Evolutionary conservation across 92 coral and sea anemone genomes (phyloP), one percentile per base, ranked within the genome.

Genomic region (Anthopleura xanthogrammica): DNA sequence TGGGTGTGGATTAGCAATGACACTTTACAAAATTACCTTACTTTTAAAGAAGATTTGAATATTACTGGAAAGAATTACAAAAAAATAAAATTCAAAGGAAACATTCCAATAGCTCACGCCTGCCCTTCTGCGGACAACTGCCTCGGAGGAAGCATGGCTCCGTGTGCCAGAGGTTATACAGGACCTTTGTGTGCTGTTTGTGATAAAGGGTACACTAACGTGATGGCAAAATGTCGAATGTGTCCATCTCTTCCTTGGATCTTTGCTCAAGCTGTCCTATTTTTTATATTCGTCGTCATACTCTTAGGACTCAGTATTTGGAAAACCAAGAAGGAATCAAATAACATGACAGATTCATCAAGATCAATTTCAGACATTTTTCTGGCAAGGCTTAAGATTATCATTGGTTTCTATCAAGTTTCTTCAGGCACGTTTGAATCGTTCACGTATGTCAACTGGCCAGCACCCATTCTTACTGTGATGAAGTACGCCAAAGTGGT

Each of bases 361-460:
- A 83, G 94, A 0, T 79, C 89, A 17, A 77, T 80, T n/a, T 48
- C 89, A 16, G 94, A 91, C 64, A 76, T 88, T 13, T 42, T 88
- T 60, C 56, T 88, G 39, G 91, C 94, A n/a, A 81, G 91, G 24
- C 77, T 91, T 46, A 91, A 91, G 50, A 91, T 88, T 39, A 75
- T 91, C 68, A 79, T 86, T 22, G 83, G 84, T 24, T 86, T 86
- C 79, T 86, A 80, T 60, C 89, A 86, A 43, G 83, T 86, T 13
- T 52, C 89, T 12, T 86, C 89, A 16, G 89, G 81, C 12, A 85
- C 89, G 46, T 52, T 91, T 40, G 84, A 85, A 68, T 89, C 87
- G 19, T 91, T 91, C 79, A 83, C 75, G 42, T 91, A 88, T 57
- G 83, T 91, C 50, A 88, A 88, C 72, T 88, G 91, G 91, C 94